Evolutionary conservation across 2,113 vertebrate species (phyloP).

Genomic region (Anser brachyrhynchus): DNA sequence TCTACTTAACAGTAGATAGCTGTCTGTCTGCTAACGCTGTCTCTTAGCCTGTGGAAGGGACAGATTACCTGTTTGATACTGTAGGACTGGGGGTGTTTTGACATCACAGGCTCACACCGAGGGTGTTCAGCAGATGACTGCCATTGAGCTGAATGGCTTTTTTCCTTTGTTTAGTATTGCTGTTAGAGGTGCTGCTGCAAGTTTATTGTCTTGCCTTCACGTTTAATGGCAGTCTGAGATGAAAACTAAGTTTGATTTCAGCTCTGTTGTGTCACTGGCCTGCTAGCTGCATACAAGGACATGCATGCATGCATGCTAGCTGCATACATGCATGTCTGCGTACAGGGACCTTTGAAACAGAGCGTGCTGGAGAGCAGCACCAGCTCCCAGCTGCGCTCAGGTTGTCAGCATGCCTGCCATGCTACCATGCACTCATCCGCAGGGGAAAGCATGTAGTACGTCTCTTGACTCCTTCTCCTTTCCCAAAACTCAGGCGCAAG

Average conservation of each 20-base stretch:
- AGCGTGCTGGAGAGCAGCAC: fast-evolving
- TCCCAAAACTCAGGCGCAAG: neutral
- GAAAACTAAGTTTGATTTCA: neutral
- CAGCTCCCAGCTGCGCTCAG: fast-evolving
- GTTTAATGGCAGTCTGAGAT: neutral
- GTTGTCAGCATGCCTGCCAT: fast-evolving
- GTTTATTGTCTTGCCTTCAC: neutral
- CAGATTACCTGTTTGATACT: neutral
- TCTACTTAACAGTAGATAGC: neutral
- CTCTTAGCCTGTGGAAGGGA: neutral
- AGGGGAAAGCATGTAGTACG: neutral
- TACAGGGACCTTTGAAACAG: neutral
- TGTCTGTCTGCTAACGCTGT: neutral
- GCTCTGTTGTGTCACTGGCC: fast-evolving
- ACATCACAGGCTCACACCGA: neutral
- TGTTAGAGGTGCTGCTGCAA: neutral
- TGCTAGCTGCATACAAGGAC: neutral
- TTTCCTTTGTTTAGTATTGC: neutral
- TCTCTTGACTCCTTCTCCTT: neutral
- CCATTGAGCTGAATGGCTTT: neutral
- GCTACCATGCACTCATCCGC: fast-evolving
- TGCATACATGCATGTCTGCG: neutral
- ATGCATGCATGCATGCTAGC: too few species aligned
- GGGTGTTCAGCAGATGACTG: neutral
- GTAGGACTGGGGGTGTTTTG: neutral